Evolutionary conservation across 2,113 vertebrate genomes (phyloP).

Genomic region (Oxyruncus cristatus): DNA sequence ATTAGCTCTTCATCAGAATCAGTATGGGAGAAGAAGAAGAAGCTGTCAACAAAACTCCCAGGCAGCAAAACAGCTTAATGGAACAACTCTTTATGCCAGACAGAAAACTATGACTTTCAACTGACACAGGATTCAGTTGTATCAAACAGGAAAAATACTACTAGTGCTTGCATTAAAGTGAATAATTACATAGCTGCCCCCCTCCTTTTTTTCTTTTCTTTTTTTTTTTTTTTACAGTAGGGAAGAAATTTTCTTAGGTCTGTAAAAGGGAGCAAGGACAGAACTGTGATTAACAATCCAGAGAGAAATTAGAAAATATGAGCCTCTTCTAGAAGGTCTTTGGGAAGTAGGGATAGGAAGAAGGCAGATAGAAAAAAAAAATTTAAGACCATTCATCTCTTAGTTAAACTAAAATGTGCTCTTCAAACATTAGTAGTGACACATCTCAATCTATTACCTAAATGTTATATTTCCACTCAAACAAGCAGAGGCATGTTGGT

Average conservation of each 20-base stretch:
- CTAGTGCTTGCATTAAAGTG: not conserved
- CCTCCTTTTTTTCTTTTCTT: too few relatives aligned
- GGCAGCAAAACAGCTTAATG: not conserved
- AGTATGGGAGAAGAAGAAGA: not conserved
- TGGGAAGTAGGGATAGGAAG: not conserved
- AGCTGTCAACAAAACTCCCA: not conserved
- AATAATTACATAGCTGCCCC: not conserved
- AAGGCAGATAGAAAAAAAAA: not conserved
- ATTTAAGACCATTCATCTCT: not conserved
- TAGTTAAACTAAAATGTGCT: not conserved
- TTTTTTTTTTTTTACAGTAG: not conserved
- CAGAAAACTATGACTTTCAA: not conserved
- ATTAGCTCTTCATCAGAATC: conserved; percentile 14
- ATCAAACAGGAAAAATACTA: not conserved
- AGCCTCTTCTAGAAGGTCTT: not conserved
- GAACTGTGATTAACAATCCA: not conserved
- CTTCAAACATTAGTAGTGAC: not conserved
- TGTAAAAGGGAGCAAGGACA: not conserved
- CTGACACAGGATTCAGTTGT: not conserved
- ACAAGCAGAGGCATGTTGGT: not conserved
- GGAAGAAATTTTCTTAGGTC: not conserved
- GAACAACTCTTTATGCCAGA: not conserved
- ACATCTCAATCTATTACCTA: not conserved
- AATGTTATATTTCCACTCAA: not conserved
- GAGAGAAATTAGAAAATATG: not conserved